These are phyloP conservation scores for Glaucidium brasilianum DNA, from an alignment of 2,113 vertebrate genomes.

Conservation along the genomic window DNA sequence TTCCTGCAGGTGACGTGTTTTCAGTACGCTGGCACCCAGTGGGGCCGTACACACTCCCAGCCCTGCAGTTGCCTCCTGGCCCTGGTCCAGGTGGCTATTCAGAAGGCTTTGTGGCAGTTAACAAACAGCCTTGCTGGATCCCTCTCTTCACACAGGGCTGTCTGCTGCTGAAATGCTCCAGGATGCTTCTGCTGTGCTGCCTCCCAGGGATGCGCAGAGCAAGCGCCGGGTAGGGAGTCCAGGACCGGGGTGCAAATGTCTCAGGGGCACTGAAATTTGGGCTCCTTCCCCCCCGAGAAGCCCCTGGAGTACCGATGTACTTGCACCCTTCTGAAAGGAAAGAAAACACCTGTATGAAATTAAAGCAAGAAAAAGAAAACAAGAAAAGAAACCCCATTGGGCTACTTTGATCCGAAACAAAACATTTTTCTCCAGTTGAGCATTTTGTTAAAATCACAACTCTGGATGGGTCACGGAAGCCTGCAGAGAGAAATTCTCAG, in stretches of 20 bases:
- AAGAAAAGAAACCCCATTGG: too few relatives aligned
- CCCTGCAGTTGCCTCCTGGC: background rate
- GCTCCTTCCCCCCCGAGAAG: background rate
- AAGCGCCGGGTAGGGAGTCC: background rate
- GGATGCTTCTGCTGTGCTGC: fast-evolving
- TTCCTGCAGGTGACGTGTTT: background rate
- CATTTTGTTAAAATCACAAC: background rate
- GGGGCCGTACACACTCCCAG: too few relatives aligned
- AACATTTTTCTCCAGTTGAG: background rate
- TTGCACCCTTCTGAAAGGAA: background rate
- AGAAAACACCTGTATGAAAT: background rate
- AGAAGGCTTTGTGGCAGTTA: background rate
- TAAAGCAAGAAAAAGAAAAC: background rate
- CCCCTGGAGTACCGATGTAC: too few relatives aligned
- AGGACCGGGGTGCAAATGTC: background rate
- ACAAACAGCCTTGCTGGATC: background rate
- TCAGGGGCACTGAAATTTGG: fast-evolving
- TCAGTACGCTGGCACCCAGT: too few relatives aligned
- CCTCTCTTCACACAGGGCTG: fast-evolving
- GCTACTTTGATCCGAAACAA: background rate
- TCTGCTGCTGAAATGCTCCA: too few relatives aligned
- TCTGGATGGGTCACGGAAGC: background rate
- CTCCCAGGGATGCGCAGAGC: background rate
- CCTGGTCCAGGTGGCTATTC: background rate
- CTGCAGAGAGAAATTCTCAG: background rate